These are phyloP conservation scores for Macropus fuliginosus DNA, from an alignment of 2,797 vertebrate species.

Conservation along the genomic window DNA sequence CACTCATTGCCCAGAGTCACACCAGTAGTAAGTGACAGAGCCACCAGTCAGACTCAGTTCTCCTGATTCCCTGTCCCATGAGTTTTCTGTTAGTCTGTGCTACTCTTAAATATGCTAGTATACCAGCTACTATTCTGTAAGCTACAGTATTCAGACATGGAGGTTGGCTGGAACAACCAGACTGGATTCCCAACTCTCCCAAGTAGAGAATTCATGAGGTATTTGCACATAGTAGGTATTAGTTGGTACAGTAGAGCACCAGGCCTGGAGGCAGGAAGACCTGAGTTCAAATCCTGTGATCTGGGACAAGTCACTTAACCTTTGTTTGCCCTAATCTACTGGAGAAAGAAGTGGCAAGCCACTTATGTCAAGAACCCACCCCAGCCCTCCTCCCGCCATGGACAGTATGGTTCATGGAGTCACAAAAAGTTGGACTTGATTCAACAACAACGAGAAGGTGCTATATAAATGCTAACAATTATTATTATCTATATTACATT, in stretches of 20 bases:
- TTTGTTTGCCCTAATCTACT: neutral
- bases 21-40: neutral
- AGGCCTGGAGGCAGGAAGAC: neutral
- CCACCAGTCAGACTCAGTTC: neutral
- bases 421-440: neutral
- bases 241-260: neutral
- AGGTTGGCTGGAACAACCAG: neutral
- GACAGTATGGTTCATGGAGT: neutral
- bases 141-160: neutral
- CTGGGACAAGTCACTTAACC: neutral
- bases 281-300: neutral
- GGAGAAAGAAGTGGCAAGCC: neutral
- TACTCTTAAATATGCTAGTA: neutral
- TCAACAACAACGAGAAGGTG: neutral
- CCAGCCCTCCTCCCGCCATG: neutral
- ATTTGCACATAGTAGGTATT: neutral
- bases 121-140: neutral
- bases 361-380: neutral
- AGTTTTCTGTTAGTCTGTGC: neutral
- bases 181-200: neutral
- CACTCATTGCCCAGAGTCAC: neutral
- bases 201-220: neutral
- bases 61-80: neutral
- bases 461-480: neutral
- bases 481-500: neutral